Evolutionary conservation across 2,888 invertebrate species (phyloP), one percentile per base, ranked within the genome.

Genomic region (Synergus gifuensis): DNA sequence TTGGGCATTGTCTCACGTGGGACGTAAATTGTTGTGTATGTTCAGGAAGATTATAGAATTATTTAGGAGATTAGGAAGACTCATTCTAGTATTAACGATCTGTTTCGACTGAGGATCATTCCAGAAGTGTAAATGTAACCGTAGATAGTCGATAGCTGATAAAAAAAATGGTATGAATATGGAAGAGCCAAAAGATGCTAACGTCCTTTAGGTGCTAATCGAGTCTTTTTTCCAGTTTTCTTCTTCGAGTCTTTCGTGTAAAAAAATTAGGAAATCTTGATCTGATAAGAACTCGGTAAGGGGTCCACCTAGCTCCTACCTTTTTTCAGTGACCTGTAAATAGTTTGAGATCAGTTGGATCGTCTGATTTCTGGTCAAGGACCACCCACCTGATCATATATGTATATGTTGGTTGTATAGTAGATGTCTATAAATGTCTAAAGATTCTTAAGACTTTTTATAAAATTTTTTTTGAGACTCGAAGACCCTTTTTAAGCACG

Each of bases 211-310:
- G 82, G 81, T 85, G 86, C 86, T 86, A 86, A 87, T 87, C 88
- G 87, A 86, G 84, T 85, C 82, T 84, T 82, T 80, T 67, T 67
- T 42, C 22, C 22, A 78, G 63, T 40, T 40, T 78, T 76, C 46
- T 76, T 54, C 67, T 66, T 36, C 58, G 12, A 76, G 46, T 28
- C 49, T 69, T 69, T 58, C 78, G 78, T 78, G 69, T 82, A 80
- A 80, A 83, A 88, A 88, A 90, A 89, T 89, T 90, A 87, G 87
- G 87, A 88, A 88, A 88, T 86, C 84, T 85, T 73, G 85, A 90
- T 90, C 89, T 89, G 90, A 90, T 90, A 90, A 89, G 86, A 62
- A 66, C 76, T 73, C 78, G 46, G 77, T 73, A 63, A 73, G 58
- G 49, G 66, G 78, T 63, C 82, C 60, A 69, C 76, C 79, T 80